A percentile compares a stretch with the other conserved stretches of the same genome.
Conservation (phyloP, 1,140 invertebrate genomes). For the Hycleus phaleratus region DNA sequence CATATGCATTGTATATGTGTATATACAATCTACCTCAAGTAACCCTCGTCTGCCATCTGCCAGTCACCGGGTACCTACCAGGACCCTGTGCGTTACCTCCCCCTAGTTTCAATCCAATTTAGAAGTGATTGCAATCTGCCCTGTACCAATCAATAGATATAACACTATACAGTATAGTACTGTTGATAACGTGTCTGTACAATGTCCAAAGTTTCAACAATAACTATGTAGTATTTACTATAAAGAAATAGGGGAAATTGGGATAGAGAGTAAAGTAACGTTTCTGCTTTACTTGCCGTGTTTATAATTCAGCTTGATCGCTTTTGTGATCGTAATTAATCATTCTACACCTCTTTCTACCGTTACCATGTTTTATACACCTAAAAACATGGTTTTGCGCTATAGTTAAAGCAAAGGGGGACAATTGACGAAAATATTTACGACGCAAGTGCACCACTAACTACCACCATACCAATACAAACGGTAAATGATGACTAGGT, state of each 20-base stretch:
- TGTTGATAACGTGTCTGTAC: slow-evolving; percentile 14
- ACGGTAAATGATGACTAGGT: too few species aligned
- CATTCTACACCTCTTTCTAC: neutral
- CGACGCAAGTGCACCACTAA: too few species aligned
- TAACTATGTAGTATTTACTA: too few species aligned
- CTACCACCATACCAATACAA: too few species aligned
- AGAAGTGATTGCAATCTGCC: slow-evolving; percentile 39
- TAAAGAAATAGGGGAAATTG: too few species aligned
- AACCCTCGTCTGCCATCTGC: slow-evolving; percentile 41
- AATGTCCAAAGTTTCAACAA: slow-evolving; percentile 10
- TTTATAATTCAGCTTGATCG: slow-evolving; percentile 9
- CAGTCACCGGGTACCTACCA: slow-evolving; percentile 36
- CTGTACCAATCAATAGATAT: slow-evolving; percentile 31
- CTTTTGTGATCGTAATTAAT: slow-evolving; percentile 7
- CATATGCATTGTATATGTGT: slow-evolving; percentile 36
- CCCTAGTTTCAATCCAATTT: slow-evolving; percentile 36
- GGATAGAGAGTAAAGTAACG: neutral
- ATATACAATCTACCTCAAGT: slow-evolving; percentile 34
- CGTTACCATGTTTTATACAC: too few species aligned
- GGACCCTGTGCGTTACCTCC: slow-evolving; percentile 12
- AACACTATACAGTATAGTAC: too few species aligned
- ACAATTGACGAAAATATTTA: too few species aligned
- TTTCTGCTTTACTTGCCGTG: slow-evolving; percentile 9
- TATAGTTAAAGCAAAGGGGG: too few species aligned
- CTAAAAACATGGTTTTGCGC: too few species aligned